Percentiles rank a stretch among this genome's conserved stretches.
phyloP scores from a whole-genome alignment of 2,888 invertebrate species.

The Prosopocoilus inquinatus region DNA sequence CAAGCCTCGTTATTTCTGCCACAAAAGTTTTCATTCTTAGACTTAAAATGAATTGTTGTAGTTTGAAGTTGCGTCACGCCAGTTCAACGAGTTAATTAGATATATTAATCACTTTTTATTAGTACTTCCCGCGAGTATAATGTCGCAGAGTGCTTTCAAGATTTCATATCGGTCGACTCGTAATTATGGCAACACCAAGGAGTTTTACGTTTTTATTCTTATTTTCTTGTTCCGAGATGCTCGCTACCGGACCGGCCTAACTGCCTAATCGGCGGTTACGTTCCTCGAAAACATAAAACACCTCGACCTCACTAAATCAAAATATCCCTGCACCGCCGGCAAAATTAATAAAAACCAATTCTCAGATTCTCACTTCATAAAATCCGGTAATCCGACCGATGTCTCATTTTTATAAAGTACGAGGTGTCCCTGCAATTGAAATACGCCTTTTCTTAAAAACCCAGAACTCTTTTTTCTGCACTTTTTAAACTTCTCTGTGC shows the following conservation, averaged over 20 bases:
- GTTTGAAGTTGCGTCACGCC: conserved; percentile 42
- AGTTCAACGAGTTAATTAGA: conserved; percentile 45
- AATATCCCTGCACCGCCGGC: conserved; percentile 8
- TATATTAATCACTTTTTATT: conserved; percentile 47
- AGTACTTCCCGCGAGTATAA: conserved; percentile 38
- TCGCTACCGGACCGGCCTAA: too few relatives aligned
- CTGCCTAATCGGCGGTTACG: not conserved
- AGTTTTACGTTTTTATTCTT: conserved; percentile 5
- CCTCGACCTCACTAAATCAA: not conserved
- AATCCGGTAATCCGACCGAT: conserved; percentile 18
- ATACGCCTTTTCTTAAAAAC: conserved; percentile 2
- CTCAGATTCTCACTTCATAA: conserved; percentile 13
- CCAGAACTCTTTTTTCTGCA: not conserved
- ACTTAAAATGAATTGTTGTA: conserved; percentile 41
- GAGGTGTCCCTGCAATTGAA: conserved; percentile 14
- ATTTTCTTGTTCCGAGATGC: not conserved
- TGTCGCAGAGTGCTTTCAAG: conserved; percentile 36
- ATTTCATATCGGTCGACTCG: conserved; percentile 38
- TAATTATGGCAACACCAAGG: conserved; percentile 35
- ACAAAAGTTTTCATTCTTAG: conserved; percentile 38
- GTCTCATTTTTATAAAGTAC: conserved; percentile 22
- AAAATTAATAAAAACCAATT: conserved; percentile 13
- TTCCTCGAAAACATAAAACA: not conserved
- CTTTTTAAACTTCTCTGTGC: not conserved
- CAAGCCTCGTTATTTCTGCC: conserved; percentile 40